Evolutionary conservation across 2,888 invertebrate genomes (phyloP).

Genomic region (Agonopterix subpropinquella): DNA sequence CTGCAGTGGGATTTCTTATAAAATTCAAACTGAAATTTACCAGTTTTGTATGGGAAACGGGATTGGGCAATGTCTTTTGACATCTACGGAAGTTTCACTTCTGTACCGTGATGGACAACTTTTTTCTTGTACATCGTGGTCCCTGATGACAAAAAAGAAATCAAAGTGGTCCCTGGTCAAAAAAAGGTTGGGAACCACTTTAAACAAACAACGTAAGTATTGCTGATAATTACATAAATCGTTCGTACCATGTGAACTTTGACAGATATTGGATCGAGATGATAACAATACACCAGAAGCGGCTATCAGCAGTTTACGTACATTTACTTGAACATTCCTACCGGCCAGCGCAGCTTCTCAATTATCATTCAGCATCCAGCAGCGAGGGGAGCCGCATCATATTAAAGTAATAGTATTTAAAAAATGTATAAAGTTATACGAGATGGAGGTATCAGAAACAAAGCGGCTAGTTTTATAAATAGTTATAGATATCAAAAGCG

Average conservation of each 20-base stretch:
- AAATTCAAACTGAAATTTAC: too few species aligned
- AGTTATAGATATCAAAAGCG: constrained; percentile 29
- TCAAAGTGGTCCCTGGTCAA: too few species aligned
- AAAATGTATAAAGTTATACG: constrained; percentile 54
- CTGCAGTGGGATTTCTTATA: too few species aligned
- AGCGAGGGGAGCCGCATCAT: constrained; percentile 15
- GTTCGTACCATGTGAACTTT: constrained; percentile 24
- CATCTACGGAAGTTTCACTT: too few species aligned
- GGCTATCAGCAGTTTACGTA: constrained; percentile 4
- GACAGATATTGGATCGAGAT: constrained; percentile 14
- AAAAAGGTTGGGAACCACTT: too few species aligned
- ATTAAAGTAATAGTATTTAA: constrained; percentile 12
- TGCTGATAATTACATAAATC: constrained; percentile 13
- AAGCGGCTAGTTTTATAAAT: constrained; percentile 40
- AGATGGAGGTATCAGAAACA: constrained; percentile 33
- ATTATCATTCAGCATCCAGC: constrained; percentile 16
- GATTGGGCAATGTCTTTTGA: too few species aligned
- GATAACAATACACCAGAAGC: constrained; percentile 1
- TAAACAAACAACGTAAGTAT: too few species aligned
- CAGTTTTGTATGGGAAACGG: too few species aligned
- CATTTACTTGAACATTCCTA: constrained; percentile 7
- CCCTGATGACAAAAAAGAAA: too few species aligned
- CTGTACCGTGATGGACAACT: too few species aligned
- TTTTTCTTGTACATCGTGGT: too few species aligned
- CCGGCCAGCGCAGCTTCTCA: constrained; percentile 5